Conservation (phyloP, 2,888 invertebrate species). For the Himalopsyche japonica region DNA sequence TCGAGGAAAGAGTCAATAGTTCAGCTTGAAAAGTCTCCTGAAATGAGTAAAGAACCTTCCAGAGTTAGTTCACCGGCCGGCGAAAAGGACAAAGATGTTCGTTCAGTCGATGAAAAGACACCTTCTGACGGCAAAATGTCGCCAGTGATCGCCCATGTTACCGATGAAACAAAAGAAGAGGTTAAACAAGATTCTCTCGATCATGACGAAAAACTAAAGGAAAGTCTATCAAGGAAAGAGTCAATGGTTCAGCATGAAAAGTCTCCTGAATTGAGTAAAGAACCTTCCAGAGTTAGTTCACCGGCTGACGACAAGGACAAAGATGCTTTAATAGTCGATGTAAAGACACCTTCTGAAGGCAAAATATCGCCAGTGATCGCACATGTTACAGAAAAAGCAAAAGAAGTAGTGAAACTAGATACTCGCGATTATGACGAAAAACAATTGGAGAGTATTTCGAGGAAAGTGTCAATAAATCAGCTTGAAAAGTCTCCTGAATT, state of each 20-base stretch:
- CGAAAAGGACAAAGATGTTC: not conserved
- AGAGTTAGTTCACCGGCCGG: not conserved
- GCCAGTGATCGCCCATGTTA: not conserved
- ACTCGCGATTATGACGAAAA: no score
- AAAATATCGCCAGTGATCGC: not conserved
- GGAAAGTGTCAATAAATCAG: not conserved
- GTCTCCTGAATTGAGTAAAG: not conserved
- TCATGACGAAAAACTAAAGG: constrained; percentile 52
- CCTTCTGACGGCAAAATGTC: not conserved
- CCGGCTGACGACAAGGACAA: not conserved
- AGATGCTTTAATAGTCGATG: not conserved
- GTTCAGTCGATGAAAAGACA: no score
- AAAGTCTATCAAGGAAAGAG: constrained; percentile 47
- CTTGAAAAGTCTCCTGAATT: not conserved
- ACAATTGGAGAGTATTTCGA: no score
- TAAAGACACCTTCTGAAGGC: not conserved
- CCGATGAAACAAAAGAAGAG: not conserved
- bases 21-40: no score
- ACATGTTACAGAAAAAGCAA: not conserved
- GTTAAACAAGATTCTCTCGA: constrained; percentile 43
- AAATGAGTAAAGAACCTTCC: not conserved
- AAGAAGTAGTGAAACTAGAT: not conserved
- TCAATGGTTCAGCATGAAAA: not conserved
- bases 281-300: not conserved
- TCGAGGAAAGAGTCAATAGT: constrained; percentile 10